These are phyloP conservation scores for Coracias cyanogaster DNA, from an alignment of 2,797 vertebrate genomes.

Conservation along the genomic window DNA sequence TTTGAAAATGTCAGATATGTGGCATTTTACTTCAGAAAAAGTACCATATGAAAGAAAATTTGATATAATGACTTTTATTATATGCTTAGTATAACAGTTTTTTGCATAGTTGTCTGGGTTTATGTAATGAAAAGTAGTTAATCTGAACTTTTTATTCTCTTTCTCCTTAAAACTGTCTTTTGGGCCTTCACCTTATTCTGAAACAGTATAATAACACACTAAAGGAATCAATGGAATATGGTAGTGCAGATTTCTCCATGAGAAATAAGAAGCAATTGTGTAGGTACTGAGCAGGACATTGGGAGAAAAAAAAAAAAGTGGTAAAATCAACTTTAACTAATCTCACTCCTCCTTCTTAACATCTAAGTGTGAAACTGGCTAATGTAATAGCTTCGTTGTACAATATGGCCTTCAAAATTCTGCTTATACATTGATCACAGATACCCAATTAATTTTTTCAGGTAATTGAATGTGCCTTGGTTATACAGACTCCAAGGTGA, in stretches of 20 bases:
- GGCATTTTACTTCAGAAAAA: not conserved
- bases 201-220: not conserved
- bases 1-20: not conserved
- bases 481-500: conserved; percentile 46
- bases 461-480: not conserved
- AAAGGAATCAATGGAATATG: not conserved
- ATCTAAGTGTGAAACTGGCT: not conserved
- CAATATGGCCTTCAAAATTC: not conserved
- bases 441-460: not conserved
- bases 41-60: not conserved
- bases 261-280: not conserved
- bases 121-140: not conserved
- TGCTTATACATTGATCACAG: not conserved
- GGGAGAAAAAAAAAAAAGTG: not conserved
- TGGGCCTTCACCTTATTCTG: not conserved
- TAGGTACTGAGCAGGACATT: not conserved
- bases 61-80: not conserved
- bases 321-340: not conserved
- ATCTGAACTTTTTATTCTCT: not conserved
- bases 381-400: not conserved
- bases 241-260: not conserved
- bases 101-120: not conserved
- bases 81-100: not conserved
- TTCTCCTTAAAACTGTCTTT: not conserved
- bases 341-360: not conserved